Conservation (phyloP, 2,888 invertebrate genomes). For the Acleris emargana region DNA sequence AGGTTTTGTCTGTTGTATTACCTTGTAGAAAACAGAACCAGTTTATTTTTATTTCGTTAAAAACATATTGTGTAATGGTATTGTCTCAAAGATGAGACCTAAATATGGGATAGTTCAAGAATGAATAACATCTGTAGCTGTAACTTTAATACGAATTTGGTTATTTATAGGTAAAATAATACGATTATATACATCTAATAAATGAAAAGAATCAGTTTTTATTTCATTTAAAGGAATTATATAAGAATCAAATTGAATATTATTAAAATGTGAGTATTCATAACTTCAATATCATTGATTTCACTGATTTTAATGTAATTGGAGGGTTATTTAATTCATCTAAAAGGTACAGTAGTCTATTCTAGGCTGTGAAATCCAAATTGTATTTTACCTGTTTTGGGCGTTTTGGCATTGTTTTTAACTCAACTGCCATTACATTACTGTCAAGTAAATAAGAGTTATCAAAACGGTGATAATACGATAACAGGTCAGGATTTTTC, state of each 20-base stretch:
- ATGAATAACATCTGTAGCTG: constrained; percentile 86
- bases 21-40: too few species aligned
- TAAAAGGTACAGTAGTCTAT: constrained; percentile 81
- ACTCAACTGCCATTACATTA: too few species aligned
- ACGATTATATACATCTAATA: constrained; percentile 86
- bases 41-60: too few species aligned
- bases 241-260: constrained; percentile 85
- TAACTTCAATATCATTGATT: constrained; percentile 88
- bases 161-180: constrained; percentile 83
- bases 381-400: too few species aligned
- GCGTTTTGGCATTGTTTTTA: too few species aligned
- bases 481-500: too few species aligned
- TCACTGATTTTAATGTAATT: constrained; percentile 85
- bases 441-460: too few species aligned
- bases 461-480: too few species aligned
- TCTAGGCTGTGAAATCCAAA: too few species aligned
- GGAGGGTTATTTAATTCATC: constrained; percentile 85
- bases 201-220: constrained; percentile 73
- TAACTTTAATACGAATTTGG: constrained; percentile 86
- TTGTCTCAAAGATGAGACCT: too few species aligned
- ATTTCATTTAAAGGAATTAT: constrained; percentile 76
- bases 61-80: too few species aligned
- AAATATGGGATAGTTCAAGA: constrained; percentile 86
- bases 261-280: constrained; percentile 86
- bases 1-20: too few species aligned